Conservation (phyloP, 1,140 invertebrate genomes). For the Drosophila tsacasi region DNA sequence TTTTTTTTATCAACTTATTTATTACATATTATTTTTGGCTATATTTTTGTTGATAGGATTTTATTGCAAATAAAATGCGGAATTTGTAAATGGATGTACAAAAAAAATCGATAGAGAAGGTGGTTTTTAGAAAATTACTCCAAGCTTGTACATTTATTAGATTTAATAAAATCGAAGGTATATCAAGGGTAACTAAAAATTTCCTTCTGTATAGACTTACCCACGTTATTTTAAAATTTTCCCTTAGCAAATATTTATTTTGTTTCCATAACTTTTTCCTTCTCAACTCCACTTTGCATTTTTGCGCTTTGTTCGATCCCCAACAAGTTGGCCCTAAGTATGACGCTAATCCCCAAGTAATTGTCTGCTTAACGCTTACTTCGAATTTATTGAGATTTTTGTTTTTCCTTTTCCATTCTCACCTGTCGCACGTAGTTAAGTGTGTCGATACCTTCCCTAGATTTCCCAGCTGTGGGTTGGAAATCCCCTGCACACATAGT, state of each 20-base stretch:
- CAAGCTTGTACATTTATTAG: too few species aligned
- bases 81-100: neutral
- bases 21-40: neutral
- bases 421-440: conserved; percentile 72
- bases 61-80: neutral
- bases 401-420: conserved; percentile 42
- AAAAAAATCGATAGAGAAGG: neutral
- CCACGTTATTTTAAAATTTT: neutral
- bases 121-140: too few species aligned
- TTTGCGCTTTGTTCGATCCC: conserved; percentile 10
- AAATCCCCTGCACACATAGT: conserved; percentile 61
- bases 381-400: conserved; percentile 78
- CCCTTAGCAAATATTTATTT: neutral
- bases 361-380: conserved; percentile 73
- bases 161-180: too few species aligned
- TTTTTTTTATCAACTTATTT: neutral
- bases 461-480: conserved; percentile 4
- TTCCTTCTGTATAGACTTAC: neutral
- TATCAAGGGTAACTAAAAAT: neutral
- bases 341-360: conserved; percentile 78
- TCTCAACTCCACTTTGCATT: neutral
- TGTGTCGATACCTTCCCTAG: conserved; percentile 18
- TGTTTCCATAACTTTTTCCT: neutral
- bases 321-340: conserved; percentile 31
- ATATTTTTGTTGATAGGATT: neutral